Conservation (phyloP, 2,797 vertebrate genomes). For the Cichlasoma orientale region DNA sequence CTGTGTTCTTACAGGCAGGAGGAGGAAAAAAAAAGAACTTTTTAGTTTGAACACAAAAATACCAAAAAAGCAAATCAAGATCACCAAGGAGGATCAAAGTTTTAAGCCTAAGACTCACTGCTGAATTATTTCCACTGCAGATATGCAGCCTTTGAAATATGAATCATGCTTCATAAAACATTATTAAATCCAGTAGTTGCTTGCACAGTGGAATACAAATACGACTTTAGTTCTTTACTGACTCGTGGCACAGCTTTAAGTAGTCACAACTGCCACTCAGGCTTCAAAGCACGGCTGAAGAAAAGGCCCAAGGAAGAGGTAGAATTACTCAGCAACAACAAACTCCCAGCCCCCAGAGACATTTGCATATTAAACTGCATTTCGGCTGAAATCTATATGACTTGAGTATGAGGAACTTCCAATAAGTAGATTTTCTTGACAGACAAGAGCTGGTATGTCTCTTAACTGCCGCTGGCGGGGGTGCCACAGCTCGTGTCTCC, state of each 20-base stretch:
- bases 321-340: slow-evolving; percentile 40
- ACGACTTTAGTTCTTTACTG: slow-evolving; percentile 44
- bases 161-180: slow-evolving; percentile 70
- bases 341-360: background rate
- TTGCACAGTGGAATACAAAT: slow-evolving; percentile 63
- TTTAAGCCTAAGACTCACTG: slow-evolving; percentile 38
- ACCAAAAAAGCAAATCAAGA: slow-evolving; percentile 48
- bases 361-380: slow-evolving; percentile 52
- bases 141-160: slow-evolving; percentile 68
- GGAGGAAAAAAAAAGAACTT: slow-evolving; percentile 22
- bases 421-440: slow-evolving; percentile 11
- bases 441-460: slow-evolving; percentile 17
- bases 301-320: slow-evolving; percentile 26
- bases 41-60: slow-evolving; percentile 28
- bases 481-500: slow-evolving; percentile 3
- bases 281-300: slow-evolving; percentile 46
- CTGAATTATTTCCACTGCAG: slow-evolving; percentile 69
- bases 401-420: background rate
- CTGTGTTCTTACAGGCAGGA: slow-evolving; percentile 54
- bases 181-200: slow-evolving; percentile 71
- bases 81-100: slow-evolving; percentile 78
- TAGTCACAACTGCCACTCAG: slow-evolving; percentile 58
- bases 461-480: slow-evolving; percentile 14
- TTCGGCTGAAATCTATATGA: slow-evolving; percentile 46
- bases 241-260: slow-evolving; percentile 61